Conservation (phyloP, 2,113 vertebrate species). For the Myiozetetes cayanensis region DNA sequence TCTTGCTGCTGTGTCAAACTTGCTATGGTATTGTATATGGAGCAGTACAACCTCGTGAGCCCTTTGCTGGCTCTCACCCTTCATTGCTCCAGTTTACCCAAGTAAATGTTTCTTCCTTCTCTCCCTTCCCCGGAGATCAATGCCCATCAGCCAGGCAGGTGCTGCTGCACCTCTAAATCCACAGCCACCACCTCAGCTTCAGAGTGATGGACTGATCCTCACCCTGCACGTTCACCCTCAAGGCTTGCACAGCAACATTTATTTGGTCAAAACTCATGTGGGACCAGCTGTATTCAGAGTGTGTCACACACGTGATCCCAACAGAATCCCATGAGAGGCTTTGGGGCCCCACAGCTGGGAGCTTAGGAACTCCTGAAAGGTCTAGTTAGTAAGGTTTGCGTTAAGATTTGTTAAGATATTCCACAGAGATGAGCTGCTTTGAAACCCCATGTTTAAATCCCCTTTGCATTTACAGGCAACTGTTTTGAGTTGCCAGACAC, state of each 20-base stretch:
- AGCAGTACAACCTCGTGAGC: neutral
- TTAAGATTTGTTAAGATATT: neutral
- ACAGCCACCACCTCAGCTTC: neutral
- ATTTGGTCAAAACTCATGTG: neutral
- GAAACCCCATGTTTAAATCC: neutral
- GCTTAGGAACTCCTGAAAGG: neutral
- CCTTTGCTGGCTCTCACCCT: neutral
- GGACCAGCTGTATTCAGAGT: neutral
- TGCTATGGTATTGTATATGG: neutral
- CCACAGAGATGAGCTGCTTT: neutral
- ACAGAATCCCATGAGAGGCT: neutral
- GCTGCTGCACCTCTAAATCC: neutral
- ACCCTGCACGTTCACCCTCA: neutral
- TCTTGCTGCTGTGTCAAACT: neutral
- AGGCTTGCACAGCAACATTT: fast-evolving
- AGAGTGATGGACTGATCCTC: neutral
- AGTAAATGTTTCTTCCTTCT: neutral
- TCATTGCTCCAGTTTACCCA: neutral
- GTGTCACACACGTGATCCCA: neutral
- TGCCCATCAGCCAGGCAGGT: neutral
- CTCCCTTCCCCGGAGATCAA: neutral
- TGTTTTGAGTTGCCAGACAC: neutral
- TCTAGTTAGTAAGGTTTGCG: neutral
- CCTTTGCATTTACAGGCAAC: neutral
- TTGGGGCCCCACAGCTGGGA: neutral